These are phyloP conservation scores for Aphodius sticticus DNA, from an alignment of 2,888 invertebrate genomes.

Conservation along the genomic window DNA sequence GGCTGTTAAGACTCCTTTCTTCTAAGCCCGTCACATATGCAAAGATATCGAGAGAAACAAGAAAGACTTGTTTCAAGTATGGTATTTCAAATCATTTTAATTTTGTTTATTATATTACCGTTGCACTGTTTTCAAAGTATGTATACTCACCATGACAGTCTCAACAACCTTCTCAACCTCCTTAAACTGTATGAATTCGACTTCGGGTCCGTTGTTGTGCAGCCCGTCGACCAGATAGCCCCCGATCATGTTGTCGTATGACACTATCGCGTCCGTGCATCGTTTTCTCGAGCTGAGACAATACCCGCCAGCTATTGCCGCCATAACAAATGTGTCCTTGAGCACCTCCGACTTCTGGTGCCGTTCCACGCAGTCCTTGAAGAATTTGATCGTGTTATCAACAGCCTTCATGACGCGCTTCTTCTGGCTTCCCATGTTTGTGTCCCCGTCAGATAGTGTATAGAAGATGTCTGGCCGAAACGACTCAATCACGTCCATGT, in stretches of 20 bases:
- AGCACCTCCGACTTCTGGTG: slow-evolving; percentile 66
- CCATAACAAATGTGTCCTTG: slow-evolving; percentile 65
- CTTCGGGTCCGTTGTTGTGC: slow-evolving; percentile 74
- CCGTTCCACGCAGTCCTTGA: slow-evolving; percentile 73
- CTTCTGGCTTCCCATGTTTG: slow-evolving; percentile 68
- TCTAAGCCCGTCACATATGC: no score
- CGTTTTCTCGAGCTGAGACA: slow-evolving; percentile 69
- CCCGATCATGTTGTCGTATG: slow-evolving; percentile 63
- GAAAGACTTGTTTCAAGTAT: no score
- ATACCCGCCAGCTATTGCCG: slow-evolving; percentile 80
- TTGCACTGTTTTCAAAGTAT: background rate
- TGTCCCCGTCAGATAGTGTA: slow-evolving; percentile 81
- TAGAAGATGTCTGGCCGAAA: slow-evolving; percentile 85
- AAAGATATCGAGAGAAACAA: no score
- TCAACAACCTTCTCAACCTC: slow-evolving; percentile 69
- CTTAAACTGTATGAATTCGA: slow-evolving; percentile 63
- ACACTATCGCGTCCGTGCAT: slow-evolving; percentile 69
- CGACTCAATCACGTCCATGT: slow-evolving; percentile 79
- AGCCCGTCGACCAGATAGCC: slow-evolving; percentile 87
- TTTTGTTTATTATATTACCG: background rate
- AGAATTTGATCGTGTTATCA: slow-evolving; percentile 71
- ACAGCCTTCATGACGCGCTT: slow-evolving; percentile 79
- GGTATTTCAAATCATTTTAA: background rate
- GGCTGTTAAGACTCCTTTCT: no score
- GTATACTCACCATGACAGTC: slow-evolving; percentile 67